These are phyloP conservation scores for Hirtodrosophila alboralis DNA, from an alignment of 2,888 invertebrate genomes.

Conservation along the genomic window DNA sequence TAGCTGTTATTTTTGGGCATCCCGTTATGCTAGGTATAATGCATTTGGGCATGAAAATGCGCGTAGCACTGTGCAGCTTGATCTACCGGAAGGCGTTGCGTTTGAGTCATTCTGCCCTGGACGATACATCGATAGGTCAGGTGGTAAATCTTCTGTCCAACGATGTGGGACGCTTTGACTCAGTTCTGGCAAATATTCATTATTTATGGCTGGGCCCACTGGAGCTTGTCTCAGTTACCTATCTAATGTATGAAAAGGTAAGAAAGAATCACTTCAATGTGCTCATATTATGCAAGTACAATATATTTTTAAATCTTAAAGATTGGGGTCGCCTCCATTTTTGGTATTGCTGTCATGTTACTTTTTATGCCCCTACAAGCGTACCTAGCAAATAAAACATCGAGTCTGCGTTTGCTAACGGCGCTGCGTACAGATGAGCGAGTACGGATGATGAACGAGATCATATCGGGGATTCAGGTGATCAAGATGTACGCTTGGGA, in stretches of 20 bases:
- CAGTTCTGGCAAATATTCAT: conserved; percentile 93
- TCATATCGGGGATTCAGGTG: conserved; percentile 93
- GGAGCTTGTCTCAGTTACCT: conserved; percentile 91
- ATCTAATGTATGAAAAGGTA: conserved; percentile 87
- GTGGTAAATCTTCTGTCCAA: conserved; percentile 96
- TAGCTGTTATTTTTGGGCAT: conserved; percentile 91
- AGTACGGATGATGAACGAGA: conserved; percentile 95
- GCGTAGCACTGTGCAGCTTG: conserved; percentile 88
- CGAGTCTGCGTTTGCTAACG: conserved; percentile 87
- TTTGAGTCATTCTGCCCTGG: conserved; percentile 89
- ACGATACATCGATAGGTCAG: conserved; percentile 90
- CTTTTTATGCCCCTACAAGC: conserved; percentile 90
- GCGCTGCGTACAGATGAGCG: conserved; percentile 95
- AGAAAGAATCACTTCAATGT: too few species aligned
- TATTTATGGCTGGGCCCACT: conserved; percentile 96
- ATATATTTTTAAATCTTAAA: too few species aligned
- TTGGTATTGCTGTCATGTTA: conserved; percentile 86
- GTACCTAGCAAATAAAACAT: conserved; percentile 89
- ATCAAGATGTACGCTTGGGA: conserved; percentile 99
- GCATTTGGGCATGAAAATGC: conserved; percentile 88
- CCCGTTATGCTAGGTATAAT: conserved; percentile 91
- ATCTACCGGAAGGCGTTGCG: conserved; percentile 88
- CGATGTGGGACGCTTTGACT: conserved; percentile 90
- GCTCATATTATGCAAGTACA: too few species aligned
- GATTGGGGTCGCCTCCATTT: conserved; percentile 85